Evolutionary conservation across 2,797 vertebrate genomes (phyloP), one percentile per base, ranked within the genome.

Genomic region (Epinephelus awoara): DNA sequence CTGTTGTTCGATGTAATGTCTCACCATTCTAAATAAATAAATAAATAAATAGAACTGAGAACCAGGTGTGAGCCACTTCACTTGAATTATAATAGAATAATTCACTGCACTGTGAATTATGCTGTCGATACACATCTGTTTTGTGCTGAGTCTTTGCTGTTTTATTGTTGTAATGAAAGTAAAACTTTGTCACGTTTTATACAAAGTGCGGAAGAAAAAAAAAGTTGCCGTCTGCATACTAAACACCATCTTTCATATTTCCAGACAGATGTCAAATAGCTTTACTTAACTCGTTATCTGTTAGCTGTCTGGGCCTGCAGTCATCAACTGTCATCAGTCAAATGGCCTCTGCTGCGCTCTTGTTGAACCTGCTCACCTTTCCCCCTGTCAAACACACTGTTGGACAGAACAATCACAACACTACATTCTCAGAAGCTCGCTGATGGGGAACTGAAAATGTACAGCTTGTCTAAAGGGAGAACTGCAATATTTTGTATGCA

Each of bases 321-420:
- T 59, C 54, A 50, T 82, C 34, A 61, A 4, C 50, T 69, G 68
- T 29, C 69, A 57, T 52, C 68, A 59, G 58, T 79, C 63, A 78
- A 17, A 55, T 54, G n/a, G 44, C 21, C 27, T 72, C 58, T 59
- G 50, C 6, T 40, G 64, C 46, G 58, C 27, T 74, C 57, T 40
- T 25, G 52, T 50, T 76, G 63, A 73, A 81, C 50, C 52, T 11
- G 34, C 7, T 69, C 27, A 79, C 42, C 52, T 44, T 46, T 50
- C 1, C 18, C 13, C 14, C 12, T 15, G 15, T 74, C 55, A 14
- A 23, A 51, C n/a, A 61, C 65, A 2, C 15, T 27, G 29, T n/a
- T 34, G 44, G 18, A 77, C 13, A 21, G 2, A 62, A 11, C 11
- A 50, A 17, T 21, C 34, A 27, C 29, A 4, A 13, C 19, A 42